These are phyloP conservation scores for Agriopis marginaria DNA, from an alignment of 2,888 invertebrate species.

Conservation along the genomic window DNA sequence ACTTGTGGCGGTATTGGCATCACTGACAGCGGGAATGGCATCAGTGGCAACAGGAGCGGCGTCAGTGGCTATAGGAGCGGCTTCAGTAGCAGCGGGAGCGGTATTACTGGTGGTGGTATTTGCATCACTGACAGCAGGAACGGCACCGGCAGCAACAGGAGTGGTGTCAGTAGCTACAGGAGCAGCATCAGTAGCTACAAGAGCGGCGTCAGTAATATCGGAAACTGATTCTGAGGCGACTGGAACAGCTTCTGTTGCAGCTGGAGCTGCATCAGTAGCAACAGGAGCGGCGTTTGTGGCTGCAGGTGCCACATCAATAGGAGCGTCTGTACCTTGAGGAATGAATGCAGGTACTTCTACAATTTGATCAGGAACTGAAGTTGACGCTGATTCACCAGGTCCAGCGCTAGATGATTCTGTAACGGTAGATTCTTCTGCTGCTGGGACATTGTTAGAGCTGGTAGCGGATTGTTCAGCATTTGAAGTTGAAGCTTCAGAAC, in stretches of 20 bases:
- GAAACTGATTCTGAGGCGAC: neutral
- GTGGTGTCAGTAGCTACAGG: constrained; percentile 8
- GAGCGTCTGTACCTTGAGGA: neutral
- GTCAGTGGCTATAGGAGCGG: constrained; percentile 1
- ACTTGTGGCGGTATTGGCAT: neutral
- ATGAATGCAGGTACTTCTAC: neutral
- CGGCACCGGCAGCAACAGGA: constrained; percentile 5
- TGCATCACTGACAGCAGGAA: neutral
- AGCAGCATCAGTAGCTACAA: neutral
- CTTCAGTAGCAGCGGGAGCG: neutral
- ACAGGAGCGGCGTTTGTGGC: constrained; percentile 9
- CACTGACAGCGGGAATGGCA: neutral
- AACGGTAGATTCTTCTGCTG: constrained; percentile 5
- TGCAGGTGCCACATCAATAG: neutral
- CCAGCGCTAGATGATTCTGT: constrained; percentile 1
- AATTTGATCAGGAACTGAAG: constrained; percentile 3
- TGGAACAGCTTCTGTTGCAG: neutral
- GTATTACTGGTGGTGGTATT: constrained; percentile 7
- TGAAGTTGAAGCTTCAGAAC: constrained; percentile 3
- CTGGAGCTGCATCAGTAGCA: neutral
- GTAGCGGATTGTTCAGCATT: neutral
- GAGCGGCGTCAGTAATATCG: constrained; percentile 15
- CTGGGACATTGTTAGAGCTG: constrained; percentile 7
- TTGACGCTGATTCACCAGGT: constrained; percentile 3
- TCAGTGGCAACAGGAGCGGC: constrained; percentile 1